Evolutionary conservation across 2,113 vertebrate species (phyloP).

Genomic region (Marmota monax): DNA sequence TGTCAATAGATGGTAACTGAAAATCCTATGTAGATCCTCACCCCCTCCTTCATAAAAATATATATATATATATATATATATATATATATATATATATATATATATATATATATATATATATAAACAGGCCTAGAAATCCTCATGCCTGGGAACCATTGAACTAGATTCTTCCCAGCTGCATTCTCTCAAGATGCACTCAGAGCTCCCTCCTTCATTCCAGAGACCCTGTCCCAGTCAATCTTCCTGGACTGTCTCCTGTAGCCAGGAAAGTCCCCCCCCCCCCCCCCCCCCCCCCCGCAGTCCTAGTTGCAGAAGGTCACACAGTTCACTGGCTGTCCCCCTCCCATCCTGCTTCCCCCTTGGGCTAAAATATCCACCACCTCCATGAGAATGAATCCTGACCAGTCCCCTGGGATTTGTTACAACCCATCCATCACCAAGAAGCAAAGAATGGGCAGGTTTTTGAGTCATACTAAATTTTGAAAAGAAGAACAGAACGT

Average conservation of each 20-base stretch:
- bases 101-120: too few species aligned
- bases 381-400: background rate
- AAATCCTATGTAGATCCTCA: background rate
- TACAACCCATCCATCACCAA: background rate
- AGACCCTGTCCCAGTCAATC: background rate
- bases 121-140: background rate
- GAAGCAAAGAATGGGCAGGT: background rate
- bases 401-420: background rate
- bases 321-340: background rate
- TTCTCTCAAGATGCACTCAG: background rate
- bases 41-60: background rate
- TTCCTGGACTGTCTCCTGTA: too few species aligned
- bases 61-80: too few species aligned
- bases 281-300: fast-evolving
- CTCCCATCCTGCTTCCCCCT: background rate
- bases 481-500: background rate
- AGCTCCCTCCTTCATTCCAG: background rate
- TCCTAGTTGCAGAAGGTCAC: too few species aligned
- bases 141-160: background rate
- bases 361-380: too few species aligned
- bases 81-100: too few species aligned
- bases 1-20: background rate
- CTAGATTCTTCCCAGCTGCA: background rate
- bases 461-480: background rate
- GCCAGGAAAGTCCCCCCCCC: background rate